phyloP scores from a whole-genome alignment of 92 coral and sea anemone genomes.

The Parazoanthus darwini region DNA sequence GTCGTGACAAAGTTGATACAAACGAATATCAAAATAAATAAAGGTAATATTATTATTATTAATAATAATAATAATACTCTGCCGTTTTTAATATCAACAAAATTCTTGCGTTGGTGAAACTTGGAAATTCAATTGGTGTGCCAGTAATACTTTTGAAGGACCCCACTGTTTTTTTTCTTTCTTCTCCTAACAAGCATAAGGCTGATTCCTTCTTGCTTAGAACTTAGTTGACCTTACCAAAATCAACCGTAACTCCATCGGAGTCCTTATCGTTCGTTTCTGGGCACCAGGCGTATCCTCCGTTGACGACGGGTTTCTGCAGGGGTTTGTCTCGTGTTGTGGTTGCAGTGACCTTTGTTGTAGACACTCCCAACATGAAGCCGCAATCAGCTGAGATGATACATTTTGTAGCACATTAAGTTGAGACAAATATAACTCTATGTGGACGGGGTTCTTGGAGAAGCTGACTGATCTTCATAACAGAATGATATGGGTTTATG shows the following conservation, averaged over 20 bases:
- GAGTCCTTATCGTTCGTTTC: background rate
- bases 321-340: conserved; percentile 1
- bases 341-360: conserved; percentile 1
- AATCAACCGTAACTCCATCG: conserved; percentile 23
- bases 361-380: conserved; percentile 3
- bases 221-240: background rate
- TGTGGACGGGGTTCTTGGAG: too few species aligned
- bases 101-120: background rate
- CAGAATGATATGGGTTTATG: too few species aligned
- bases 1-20: too few species aligned
- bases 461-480: too few species aligned
- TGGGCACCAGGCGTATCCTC: conserved; percentile 16
- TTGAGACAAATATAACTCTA: too few species aligned
- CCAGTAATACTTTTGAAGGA: too few species aligned
- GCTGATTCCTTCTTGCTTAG: background rate
- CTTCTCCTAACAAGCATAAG: too few species aligned
- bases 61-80: background rate
- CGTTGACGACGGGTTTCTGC: background rate
- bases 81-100: background rate
- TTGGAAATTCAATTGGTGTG: too few species aligned
- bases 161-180: too few species aligned
- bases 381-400: conserved; percentile 16
- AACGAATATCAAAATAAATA: too few species aligned
- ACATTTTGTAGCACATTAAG: background rate
- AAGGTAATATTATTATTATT: background rate